A percentile compares a stretch with the other conserved stretches of the same genome.
Conservation (phyloP, 2,113 vertebrate species). For the Syrmaticus mikado region DNA sequence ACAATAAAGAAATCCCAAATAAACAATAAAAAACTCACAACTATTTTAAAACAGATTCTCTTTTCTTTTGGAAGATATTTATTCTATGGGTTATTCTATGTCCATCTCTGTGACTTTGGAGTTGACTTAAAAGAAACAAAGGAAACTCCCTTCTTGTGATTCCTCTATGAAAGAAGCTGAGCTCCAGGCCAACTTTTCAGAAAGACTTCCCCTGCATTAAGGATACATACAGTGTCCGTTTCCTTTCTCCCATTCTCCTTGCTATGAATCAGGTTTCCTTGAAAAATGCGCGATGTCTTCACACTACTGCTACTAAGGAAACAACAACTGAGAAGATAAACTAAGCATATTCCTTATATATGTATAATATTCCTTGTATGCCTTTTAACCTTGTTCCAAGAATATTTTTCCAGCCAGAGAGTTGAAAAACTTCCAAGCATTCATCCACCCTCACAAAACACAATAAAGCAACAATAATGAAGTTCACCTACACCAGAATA, state of each 20-base stretch:
- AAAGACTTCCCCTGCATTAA: neutral
- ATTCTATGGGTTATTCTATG: neutral
- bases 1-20: neutral
- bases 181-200: neutral
- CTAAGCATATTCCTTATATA: neutral
- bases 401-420: neutral
- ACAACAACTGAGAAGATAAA: neutral
- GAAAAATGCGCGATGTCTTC: neutral
- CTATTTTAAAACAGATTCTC: neutral
- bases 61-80: neutral
- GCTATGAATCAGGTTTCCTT: neutral
- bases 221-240: neutral
- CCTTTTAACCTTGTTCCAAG: neutral
- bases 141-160: neutral
- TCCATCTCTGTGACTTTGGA: neutral
- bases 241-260: neutral
- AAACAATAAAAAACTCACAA: neutral
- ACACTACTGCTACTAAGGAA: neutral
- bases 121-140: neutral
- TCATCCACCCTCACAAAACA: neutral
- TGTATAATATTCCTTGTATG: neutral
- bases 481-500: neutral
- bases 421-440: neutral
- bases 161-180: neutral
- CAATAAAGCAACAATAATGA: neutral